phyloP scores from a whole-genome alignment of 2,888 invertebrate species.

The Cantharis lateralis region DNA sequence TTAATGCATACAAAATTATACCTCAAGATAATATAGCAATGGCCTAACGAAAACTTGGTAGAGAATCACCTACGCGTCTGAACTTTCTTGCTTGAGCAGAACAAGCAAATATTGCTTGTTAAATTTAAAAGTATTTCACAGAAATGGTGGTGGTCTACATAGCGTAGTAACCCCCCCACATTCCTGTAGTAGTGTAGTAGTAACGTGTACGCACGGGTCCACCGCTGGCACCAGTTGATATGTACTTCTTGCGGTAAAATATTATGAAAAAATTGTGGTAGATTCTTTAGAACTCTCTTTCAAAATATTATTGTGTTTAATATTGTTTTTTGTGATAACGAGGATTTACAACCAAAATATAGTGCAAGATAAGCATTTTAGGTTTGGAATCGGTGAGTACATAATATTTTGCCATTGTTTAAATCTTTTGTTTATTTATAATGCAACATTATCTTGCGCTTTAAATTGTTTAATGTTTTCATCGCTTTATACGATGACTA shows the following conservation, averaged over 20 bases:
- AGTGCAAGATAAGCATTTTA: neutral
- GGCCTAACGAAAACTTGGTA: slow-evolving; percentile 39
- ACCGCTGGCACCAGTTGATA: slow-evolving; percentile 30
- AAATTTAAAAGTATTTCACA: slow-evolving; percentile 29
- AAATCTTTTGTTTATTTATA: neutral
- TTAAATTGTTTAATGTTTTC: neutral
- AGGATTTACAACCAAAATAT: neutral
- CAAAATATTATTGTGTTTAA: neutral
- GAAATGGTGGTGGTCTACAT: slow-evolving; percentile 40
- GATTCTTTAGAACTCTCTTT: neutral
- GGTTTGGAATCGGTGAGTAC: neutral
- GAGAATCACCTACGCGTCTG: slow-evolving; percentile 52
- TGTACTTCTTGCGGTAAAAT: slow-evolving; percentile 20
- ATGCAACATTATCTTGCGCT: neutral
- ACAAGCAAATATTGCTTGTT: slow-evolving; percentile 33
- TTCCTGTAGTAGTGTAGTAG: slow-evolving; percentile 51
- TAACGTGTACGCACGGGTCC: slow-evolving; percentile 39
- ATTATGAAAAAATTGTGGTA: slow-evolving; percentile 4
- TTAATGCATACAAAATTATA: neutral
- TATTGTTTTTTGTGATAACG: neutral
- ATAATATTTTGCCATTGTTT: neutral
- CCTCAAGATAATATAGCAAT: neutral
- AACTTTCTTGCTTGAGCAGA: slow-evolving; percentile 51
- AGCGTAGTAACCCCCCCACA: slow-evolving; percentile 53
- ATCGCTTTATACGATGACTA: neutral